A percentile compares a stretch with the other conserved stretches of the same genome.
These are phyloP conservation scores for Zaprionus vittiger DNA, from an alignment of 1,140 invertebrate species.

Conservation along the genomic window DNA sequence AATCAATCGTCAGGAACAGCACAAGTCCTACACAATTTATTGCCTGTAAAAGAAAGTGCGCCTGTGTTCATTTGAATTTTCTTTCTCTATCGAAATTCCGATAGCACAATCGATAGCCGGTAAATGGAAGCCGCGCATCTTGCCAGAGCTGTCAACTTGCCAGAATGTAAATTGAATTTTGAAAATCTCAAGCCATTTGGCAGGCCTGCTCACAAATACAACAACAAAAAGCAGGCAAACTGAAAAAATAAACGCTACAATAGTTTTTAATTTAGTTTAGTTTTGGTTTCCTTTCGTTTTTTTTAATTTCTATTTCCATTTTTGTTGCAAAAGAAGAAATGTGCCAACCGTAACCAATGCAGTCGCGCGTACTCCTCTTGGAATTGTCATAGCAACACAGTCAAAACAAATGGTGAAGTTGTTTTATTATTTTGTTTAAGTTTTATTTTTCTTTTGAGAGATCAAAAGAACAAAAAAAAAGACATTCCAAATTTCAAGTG, in stretches of 20 bases:
- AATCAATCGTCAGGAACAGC: too few relatives aligned
- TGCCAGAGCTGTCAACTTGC: too few relatives aligned
- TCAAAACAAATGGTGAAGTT: conserved; percentile 39
- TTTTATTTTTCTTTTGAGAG: conserved; percentile 3
- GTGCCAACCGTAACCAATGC: neutral
- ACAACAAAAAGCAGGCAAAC: neutral
- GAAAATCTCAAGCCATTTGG: neutral
- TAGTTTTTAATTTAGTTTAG: conserved; percentile 2
- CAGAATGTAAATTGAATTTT: neutral
- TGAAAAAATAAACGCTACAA: neutral
- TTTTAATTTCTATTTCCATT: neutral
- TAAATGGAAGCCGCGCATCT: too few relatives aligned
- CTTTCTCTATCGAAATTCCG: too few relatives aligned
- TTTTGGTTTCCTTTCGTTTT: neutral
- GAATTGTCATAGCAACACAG: conserved; percentile 49
- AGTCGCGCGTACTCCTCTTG: conserved; percentile 19
- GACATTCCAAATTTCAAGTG: conserved; percentile 33
- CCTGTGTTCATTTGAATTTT: too few relatives aligned
- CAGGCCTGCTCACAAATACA: conserved; percentile 4
- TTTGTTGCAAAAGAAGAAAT: neutral
- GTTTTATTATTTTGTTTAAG: conserved; percentile 12
- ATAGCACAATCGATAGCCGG: too few relatives aligned
- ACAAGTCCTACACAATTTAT: too few relatives aligned
- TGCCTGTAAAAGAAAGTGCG: too few relatives aligned
- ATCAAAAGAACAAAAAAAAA: neutral